Evolutionary conservation across 2,113 vertebrate species (phyloP).

Genomic region (Cettia cetti): DNA sequence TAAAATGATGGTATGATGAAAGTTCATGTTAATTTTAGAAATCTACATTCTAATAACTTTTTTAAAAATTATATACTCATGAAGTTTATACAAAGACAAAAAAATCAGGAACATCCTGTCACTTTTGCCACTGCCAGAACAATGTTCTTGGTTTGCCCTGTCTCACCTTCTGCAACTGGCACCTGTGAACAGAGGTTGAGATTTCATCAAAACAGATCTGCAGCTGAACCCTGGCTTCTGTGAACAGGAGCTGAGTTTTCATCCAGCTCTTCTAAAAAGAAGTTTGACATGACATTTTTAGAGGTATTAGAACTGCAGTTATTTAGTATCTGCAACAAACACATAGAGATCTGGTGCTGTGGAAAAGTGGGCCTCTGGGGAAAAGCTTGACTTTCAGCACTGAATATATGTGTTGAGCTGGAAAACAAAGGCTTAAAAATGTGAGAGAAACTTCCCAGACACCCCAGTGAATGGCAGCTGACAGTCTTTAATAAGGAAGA

Average conservation of each 20-base stretch:
- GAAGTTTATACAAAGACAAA: not conserved
- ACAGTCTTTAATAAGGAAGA: not conserved
- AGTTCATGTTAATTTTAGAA: not conserved
- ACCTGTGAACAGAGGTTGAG: not conserved
- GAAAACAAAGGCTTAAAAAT: not conserved
- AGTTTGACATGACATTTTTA: slow-evolving; percentile 17
- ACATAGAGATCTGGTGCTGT: not conserved
- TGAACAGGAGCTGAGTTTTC: not conserved
- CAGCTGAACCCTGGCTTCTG: not conserved
- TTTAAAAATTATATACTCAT: not conserved
- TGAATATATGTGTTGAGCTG: not conserved
- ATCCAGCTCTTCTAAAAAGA: not conserved
- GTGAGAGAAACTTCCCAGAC: not conserved
- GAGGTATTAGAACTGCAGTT: slow-evolving; percentile 4
- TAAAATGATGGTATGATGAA: not conserved
- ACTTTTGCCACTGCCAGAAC: not conserved
- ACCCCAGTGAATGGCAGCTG: not conserved
- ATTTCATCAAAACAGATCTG: not conserved
- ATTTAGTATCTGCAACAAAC: slow-evolving; percentile 26
- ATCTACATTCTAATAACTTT: not conserved
- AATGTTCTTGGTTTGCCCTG: not conserved
- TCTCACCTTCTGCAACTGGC: not conserved
- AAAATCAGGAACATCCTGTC: not conserved
- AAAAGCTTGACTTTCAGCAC: slow-evolving; percentile 2
- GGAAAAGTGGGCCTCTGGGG: not conserved